Evolutionary conservation across 1,140 invertebrate species (phyloP).

Genomic region (Drosophila micromelanica): DNA sequence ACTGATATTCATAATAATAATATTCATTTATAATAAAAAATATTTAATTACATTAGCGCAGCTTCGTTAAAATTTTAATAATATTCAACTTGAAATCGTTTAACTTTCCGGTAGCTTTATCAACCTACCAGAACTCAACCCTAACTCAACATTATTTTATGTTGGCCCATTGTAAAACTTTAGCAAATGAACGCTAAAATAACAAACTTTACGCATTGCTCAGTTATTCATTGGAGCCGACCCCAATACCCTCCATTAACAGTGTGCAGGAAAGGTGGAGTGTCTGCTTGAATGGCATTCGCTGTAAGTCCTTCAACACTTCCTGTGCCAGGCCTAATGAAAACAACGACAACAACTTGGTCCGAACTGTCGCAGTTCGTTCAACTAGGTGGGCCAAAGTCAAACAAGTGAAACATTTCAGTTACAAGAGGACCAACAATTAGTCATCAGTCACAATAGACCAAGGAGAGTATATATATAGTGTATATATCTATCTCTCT

Average conservation of each 20-base stretch:
- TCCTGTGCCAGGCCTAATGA: constrained; percentile 2
- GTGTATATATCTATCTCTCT: background rate
- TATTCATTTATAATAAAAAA: no score
- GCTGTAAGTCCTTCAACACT: constrained; percentile 33
- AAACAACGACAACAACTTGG: background rate
- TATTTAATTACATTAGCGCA: no score
- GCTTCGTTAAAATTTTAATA: no score
- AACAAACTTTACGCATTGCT: constrained; percentile 23
- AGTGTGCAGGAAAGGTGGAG: background rate
- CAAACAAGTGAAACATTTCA: constrained; percentile 33
- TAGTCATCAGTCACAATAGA: constrained; percentile 58
- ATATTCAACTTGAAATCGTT: background rate
- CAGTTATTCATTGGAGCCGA: constrained; percentile 18
- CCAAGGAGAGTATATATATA: constrained; percentile 3
- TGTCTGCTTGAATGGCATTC: constrained; percentile 21
- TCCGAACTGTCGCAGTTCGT: constrained; percentile 38
- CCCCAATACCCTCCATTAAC: constrained; percentile 1
- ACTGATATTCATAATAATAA: no score
- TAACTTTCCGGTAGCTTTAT: background rate
- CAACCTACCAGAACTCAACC: background rate
- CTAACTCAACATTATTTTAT: background rate
- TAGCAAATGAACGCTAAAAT: constrained; percentile 13
- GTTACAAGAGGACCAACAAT: constrained; percentile 51
- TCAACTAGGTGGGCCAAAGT: constrained; percentile 42
- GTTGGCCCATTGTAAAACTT: background rate